A percentile compares a stretch with the other conserved stretches of the same genome.
Evolutionary conservation across 2,113 vertebrate genomes (phyloP).

Genomic region (Coreoperca whiteheadi): DNA sequence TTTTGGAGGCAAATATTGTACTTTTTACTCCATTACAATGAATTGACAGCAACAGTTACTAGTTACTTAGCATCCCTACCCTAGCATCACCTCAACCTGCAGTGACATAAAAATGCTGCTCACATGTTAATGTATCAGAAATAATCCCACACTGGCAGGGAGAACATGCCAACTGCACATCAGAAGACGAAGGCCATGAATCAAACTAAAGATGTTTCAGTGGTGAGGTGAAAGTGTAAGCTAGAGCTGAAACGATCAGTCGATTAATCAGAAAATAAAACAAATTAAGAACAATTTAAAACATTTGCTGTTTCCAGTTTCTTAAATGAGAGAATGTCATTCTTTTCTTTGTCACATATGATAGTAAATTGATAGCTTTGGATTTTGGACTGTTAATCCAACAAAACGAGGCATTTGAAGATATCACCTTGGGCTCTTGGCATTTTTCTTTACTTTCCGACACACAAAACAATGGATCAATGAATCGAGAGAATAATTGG

Average conservation of each 20-base stretch:
- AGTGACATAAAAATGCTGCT: background rate
- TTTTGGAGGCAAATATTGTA: background rate
- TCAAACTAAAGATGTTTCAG: background rate
- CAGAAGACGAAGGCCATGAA: background rate
- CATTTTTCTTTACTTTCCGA: background rate
- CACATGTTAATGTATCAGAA: background rate
- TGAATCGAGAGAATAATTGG: background rate
- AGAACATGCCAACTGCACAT: background rate
- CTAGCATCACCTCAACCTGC: background rate
- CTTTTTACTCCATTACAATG: background rate
- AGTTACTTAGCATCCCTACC: too few species aligned
- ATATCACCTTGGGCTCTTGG: too few species aligned
- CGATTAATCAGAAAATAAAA: too few species aligned
- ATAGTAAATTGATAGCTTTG: too few species aligned
- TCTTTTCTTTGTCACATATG: too few species aligned
- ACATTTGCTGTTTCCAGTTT: background rate
- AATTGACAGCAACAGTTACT: background rate
- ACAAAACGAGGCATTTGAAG: too few species aligned
- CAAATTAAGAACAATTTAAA: too few species aligned
- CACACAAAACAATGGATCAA: background rate
- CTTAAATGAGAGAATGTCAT: too few species aligned
- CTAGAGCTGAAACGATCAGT: too few species aligned
- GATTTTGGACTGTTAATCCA: too few species aligned
- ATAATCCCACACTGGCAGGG: background rate
- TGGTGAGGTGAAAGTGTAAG: too few species aligned